Conservation (phyloP, 2,888 invertebrate species). For the Minunthozetes semirufus region DNA sequence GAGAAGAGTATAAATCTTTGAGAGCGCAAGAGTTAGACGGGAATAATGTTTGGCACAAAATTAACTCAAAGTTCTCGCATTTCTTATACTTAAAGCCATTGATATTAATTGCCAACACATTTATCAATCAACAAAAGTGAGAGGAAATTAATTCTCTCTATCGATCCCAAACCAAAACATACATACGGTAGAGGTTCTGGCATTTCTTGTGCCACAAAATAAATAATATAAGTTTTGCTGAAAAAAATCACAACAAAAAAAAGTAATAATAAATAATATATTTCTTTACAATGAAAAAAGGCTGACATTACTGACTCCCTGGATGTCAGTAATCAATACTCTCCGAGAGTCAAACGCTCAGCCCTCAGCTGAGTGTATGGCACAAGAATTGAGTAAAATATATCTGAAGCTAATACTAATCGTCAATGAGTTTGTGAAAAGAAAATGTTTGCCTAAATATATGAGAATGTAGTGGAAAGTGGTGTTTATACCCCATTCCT, state of each 20-base stretch:
- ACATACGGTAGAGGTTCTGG: conserved; percentile 7
- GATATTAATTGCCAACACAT: conserved; percentile 11
- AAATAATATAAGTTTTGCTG: not conserved
- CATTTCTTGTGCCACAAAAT: not conserved
- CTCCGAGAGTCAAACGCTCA: not conserved
- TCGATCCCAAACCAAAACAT: not conserved
- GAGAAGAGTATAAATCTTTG: too few species aligned
- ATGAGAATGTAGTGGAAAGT: not conserved
- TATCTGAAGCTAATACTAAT: conserved; percentile 15
- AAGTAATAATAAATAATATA: not conserved
- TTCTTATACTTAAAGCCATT: not conserved
- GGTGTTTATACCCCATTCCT: conserved; percentile 12
- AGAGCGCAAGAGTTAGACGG: not conserved
- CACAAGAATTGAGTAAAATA: not conserved
- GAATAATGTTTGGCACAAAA: not conserved
- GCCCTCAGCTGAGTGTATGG: too few species aligned
- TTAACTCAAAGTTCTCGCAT: conserved; percentile 9
- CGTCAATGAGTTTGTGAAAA: not conserved
- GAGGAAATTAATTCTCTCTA: conserved; percentile 9
- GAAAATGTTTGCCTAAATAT: not conserved
- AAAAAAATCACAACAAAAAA: conserved; percentile 16
- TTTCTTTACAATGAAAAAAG: not conserved
- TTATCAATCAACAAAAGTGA: conserved; percentile 15
- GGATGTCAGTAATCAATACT: conserved; percentile 14
- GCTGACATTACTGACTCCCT: not conserved